Conservation (phyloP, 1,140 invertebrate genomes). For the Anastatus disparis region DNA sequence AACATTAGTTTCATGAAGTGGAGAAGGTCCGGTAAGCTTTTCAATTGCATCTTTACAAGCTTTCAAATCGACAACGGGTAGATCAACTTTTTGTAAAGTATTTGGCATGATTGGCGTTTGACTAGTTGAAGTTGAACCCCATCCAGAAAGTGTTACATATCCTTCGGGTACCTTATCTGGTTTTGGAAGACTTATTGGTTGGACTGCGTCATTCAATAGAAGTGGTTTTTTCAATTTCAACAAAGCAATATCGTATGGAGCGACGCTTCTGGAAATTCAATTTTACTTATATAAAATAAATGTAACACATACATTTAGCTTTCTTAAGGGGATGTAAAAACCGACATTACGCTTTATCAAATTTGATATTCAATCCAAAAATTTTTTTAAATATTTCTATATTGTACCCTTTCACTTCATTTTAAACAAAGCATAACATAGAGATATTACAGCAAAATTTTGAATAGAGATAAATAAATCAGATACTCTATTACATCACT, state of each 20-base stretch:
- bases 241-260: slow-evolving; percentile 73
- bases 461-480: no score
- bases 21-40: slow-evolving; percentile 38
- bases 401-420: no score
- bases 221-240: slow-evolving; percentile 69
- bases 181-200: slow-evolving; percentile 65
- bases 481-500: no score
- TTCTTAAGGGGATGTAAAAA: no score
- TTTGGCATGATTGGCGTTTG: slow-evolving; percentile 43
- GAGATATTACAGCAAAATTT: no score
- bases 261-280: slow-evolving; percentile 59
- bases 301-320: no score
- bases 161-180: slow-evolving; percentile 58
- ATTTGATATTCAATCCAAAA: no score
- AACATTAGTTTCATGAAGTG: slow-evolving; percentile 65
- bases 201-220: slow-evolving; percentile 67
- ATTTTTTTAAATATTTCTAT: no score
- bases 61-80: slow-evolving; percentile 49
- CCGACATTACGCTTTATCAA: no score
- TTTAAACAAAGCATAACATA: no score
- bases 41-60: slow-evolving; percentile 50
- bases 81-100: slow-evolving; percentile 49
- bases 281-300: no score
- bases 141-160: slow-evolving; percentile 63
- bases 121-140: slow-evolving; percentile 58